These are phyloP conservation scores for Dasyprocta punctata DNA, from an alignment of 2,113 vertebrate genomes.

Conservation along the genomic window DNA sequence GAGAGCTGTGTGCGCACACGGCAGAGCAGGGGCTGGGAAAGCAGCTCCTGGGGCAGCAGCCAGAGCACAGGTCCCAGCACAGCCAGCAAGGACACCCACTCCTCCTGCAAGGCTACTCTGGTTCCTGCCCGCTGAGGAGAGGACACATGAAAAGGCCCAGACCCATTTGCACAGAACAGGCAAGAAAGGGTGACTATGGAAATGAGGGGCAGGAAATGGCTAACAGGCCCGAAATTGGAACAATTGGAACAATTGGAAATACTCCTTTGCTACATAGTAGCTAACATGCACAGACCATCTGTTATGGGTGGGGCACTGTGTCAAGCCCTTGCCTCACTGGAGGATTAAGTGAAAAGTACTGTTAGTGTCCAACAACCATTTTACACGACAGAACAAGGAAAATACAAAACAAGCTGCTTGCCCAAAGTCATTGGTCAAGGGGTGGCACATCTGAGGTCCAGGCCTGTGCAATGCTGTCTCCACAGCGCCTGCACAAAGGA, in stretches of 20 bases:
- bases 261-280: not conserved
- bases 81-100: no score
- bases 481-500: not conserved
- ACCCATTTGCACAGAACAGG: no score
- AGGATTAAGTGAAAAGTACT: not conserved
- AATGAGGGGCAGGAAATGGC: not conserved
- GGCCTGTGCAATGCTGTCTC: not conserved
- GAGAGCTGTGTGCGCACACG: no score
- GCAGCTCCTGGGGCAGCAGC: no score
- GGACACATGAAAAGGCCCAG: not conserved
- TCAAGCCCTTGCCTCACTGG: no score
- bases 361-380: not conserved
- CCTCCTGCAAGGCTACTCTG: not conserved
- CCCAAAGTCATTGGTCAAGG: not conserved
- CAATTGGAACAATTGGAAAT: not conserved
- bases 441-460: not conserved
- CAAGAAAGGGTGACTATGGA: not conserved
- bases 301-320: no score
- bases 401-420: not conserved
- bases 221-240: not conserved
- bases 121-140: not conserved
- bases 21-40: no score
- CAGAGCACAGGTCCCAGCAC: no score
- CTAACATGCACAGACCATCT: not conserved
- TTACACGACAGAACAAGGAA: not conserved